Conservation (phyloP, 2,888 invertebrate species). For the Calliscelio sp. region DNA sequence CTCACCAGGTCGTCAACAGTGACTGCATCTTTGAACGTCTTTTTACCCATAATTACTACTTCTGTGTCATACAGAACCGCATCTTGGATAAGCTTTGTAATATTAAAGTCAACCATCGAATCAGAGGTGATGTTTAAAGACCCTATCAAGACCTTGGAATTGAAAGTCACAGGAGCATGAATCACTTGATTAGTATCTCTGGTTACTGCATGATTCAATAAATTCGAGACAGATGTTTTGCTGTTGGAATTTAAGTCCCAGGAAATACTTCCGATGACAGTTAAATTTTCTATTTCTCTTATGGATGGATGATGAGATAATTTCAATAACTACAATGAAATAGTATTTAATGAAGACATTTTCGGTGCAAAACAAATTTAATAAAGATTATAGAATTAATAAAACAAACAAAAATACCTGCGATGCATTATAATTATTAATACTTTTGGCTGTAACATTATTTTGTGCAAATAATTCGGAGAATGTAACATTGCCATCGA, state of each 20-base stretch:
- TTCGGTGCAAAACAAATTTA: not conserved
- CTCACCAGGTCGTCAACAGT: conserved; percentile 71
- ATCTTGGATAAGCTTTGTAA: conserved; percentile 75
- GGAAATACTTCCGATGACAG: conserved; percentile 76
- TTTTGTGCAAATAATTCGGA: conserved; percentile 75
- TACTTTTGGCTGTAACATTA: conserved; percentile 71
- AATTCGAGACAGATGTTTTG: conserved; percentile 72
- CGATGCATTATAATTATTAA: conserved; percentile 76
- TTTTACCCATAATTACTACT: conserved; percentile 75
- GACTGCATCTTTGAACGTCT: conserved; percentile 76
- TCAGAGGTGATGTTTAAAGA: conserved; percentile 45
- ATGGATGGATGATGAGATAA: conserved; percentile 68
- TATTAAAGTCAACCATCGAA: conserved; percentile 60
- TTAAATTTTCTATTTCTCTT: conserved; percentile 68
- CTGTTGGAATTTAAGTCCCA: conserved; percentile 75
- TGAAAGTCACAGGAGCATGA: conserved; percentile 68
- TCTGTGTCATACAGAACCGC: conserved; percentile 65
- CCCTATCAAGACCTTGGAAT: conserved; percentile 58
- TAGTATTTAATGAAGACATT: not conserved
- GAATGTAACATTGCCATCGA: conserved; percentile 78
- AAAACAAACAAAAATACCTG: too few relatives aligned
- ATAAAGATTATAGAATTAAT: not conserved
- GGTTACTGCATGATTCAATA: conserved; percentile 79
- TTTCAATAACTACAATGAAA: conserved; percentile 74
- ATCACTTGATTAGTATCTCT: conserved; percentile 77